These are phyloP conservation scores for Myodes glareolus DNA, from an alignment of 2,113 vertebrate genomes.

Conservation along the genomic window DNA sequence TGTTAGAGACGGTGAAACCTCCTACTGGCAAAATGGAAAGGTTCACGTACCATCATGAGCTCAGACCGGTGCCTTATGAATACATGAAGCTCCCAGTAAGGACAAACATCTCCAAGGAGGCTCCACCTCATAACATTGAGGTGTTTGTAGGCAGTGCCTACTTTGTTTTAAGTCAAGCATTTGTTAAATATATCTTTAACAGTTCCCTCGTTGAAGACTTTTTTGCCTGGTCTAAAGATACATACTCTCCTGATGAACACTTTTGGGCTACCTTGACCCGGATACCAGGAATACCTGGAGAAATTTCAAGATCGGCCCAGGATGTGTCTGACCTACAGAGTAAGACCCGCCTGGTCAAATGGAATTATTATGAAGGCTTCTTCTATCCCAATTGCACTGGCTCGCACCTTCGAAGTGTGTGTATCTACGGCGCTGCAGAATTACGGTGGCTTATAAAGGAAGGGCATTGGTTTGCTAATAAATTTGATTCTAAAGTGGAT, in stretches of 20 bases:
- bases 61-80: slow-evolving; percentile 89
- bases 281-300: slow-evolving; percentile 92
- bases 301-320: slow-evolving; percentile 85
- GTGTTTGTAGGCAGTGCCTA: slow-evolving; percentile 95
- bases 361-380: slow-evolving; percentile 91
- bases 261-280: slow-evolving; percentile 95
- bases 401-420: slow-evolving; percentile 91
- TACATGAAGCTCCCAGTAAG: slow-evolving; percentile 89
- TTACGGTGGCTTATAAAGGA: slow-evolving; percentile 94
- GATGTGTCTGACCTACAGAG: slow-evolving; percentile 95
- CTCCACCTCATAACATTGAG: slow-evolving; percentile 91
- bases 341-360: slow-evolving; percentile 95
- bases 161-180: slow-evolving; percentile 92
- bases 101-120: slow-evolving; percentile 88
- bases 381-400: slow-evolving; percentile 94
- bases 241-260: slow-evolving; percentile 96
- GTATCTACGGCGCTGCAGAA: slow-evolving; percentile 93
- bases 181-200: slow-evolving; percentile 86
- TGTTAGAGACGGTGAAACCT: slow-evolving; percentile 93
- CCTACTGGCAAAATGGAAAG: slow-evolving; percentile 90
- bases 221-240: slow-evolving; percentile 94
- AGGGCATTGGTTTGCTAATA: slow-evolving; percentile 97
- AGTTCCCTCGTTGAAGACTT: slow-evolving; percentile 90
- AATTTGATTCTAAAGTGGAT: slow-evolving; percentile 95
- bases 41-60: slow-evolving; percentile 90